phyloP scores from a whole-genome alignment of 2,797 vertebrate genomes.

The Phoxinus dragarum region DNA sequence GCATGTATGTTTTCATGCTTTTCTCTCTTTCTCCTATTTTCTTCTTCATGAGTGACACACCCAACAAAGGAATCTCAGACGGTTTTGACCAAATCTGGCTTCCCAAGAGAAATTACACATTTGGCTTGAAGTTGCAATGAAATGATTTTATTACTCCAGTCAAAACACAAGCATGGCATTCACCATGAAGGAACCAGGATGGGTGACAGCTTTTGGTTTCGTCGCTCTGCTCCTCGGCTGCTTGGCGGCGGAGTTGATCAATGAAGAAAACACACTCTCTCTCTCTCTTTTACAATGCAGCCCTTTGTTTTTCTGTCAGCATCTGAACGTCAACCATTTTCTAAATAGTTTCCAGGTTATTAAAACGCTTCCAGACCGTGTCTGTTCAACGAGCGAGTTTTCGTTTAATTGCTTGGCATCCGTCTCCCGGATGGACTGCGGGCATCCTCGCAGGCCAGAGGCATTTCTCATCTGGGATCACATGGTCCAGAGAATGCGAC shows the following conservation, averaged over 20 bases:
- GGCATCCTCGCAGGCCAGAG: slow-evolving; percentile 71
- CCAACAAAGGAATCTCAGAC: slow-evolving; percentile 76
- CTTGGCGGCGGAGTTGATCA: slow-evolving; percentile 77
- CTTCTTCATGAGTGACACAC: slow-evolving; percentile 71
- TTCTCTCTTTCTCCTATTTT: slow-evolving; percentile 55
- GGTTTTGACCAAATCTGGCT: slow-evolving; percentile 72
- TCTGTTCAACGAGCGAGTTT: slow-evolving; percentile 79
- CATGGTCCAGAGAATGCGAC: slow-evolving; percentile 44
- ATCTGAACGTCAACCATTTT: slow-evolving; percentile 81
- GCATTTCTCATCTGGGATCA: slow-evolving; percentile 67
- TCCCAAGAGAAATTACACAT: slow-evolving; percentile 69
- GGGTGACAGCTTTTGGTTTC: slow-evolving; percentile 70
- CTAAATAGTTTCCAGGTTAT: slow-evolving; percentile 85
- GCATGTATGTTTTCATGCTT: slow-evolving; percentile 64
- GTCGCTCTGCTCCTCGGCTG: slow-evolving; percentile 73
- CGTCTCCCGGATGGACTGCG: slow-evolving; percentile 67
- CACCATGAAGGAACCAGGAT: slow-evolving; percentile 14
- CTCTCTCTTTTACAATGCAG: slow-evolving; percentile 75
- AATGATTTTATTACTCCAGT: slow-evolving; percentile 61
- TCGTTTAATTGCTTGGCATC: slow-evolving; percentile 80
- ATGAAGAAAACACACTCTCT: slow-evolving; percentile 74
- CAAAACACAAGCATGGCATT: slow-evolving; percentile 40
- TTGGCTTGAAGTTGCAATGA: slow-evolving; percentile 66
- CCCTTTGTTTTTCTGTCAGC: slow-evolving; percentile 79
- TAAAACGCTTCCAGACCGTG: slow-evolving; percentile 82